Evolutionary conservation across 2,888 invertebrate species (phyloP).

Genomic region (Zelleria hepariella): DNA sequence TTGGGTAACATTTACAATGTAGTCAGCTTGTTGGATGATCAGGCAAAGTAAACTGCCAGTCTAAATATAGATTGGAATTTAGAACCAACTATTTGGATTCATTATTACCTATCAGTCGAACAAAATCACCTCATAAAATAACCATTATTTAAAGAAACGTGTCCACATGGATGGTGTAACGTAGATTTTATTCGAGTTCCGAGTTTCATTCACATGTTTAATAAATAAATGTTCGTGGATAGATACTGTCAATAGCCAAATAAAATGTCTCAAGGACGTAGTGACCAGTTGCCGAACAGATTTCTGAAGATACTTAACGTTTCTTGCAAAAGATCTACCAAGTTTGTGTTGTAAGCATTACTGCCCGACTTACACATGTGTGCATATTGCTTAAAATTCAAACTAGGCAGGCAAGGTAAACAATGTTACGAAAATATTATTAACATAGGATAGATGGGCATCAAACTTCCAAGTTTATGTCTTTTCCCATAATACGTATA

Average conservation of each 20-base stretch:
- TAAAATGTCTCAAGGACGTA: constrained; percentile 3
- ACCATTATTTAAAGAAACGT: too few relatives aligned
- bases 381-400: constrained; percentile 5
- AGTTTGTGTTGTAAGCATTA: background rate
- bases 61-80: background rate
- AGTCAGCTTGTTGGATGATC: background rate
- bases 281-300: constrained; percentile 1
- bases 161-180: too few relatives aligned
- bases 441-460: background rate
- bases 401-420: background rate
- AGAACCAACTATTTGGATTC: too few relatives aligned
- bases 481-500: background rate
- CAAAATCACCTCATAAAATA: too few relatives aligned
- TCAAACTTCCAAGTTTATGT: background rate
- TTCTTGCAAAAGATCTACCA: constrained; percentile 6
- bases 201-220: background rate
- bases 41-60: background rate
- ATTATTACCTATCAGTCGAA: too few relatives aligned
- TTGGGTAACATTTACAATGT: background rate
- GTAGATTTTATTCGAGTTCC: too few relatives aligned
- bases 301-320: background rate
- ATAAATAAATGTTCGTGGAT: background rate
- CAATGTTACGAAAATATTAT: constrained; percentile 3
- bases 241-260: background rate
- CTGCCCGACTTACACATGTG: background rate